These are phyloP conservation scores for Conus canariensis DNA, from an alignment of 2,888 invertebrate genomes.

Conservation along the genomic window DNA sequence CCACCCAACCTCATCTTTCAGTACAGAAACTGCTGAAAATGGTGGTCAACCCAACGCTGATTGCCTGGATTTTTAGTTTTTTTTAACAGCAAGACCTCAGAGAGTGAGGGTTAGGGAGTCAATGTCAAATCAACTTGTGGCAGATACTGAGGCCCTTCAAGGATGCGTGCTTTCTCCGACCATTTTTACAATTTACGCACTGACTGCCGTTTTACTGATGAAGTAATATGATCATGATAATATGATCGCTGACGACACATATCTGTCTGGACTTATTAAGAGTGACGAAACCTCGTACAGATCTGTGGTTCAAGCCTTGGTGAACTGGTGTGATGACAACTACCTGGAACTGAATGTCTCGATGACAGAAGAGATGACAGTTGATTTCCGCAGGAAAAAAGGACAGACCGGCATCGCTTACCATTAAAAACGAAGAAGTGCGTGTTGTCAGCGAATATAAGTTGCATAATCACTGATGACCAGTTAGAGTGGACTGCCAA, in stretches of 20 bases:
- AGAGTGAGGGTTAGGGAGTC: too few relatives aligned
- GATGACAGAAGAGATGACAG: background rate
- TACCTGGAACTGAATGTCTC: background rate
- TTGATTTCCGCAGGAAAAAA: background rate
- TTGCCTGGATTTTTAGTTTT: background rate
- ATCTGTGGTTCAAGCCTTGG: background rate
- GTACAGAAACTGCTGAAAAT: background rate
- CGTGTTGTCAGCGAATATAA: background rate
- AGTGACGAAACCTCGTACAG: background rate
- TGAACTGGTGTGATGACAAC: background rate
- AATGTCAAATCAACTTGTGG: background rate
- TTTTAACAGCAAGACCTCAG: conserved; percentile 10
- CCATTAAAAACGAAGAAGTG: background rate
- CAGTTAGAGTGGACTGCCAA: too few relatives aligned
- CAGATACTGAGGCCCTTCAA: background rate
- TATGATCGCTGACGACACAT: background rate
- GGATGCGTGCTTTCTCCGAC: background rate
- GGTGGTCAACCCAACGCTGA: background rate
- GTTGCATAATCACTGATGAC: background rate
- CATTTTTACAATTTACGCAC: background rate
- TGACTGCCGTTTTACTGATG: background rate
- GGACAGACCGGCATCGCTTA: background rate
- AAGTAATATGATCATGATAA: background rate
- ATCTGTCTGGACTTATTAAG: background rate
- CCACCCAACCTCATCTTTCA: background rate